These are phyloP conservation scores for Galeopterus variegatus DNA, from an alignment of 2,113 vertebrate genomes.

Conservation along the genomic window DNA sequence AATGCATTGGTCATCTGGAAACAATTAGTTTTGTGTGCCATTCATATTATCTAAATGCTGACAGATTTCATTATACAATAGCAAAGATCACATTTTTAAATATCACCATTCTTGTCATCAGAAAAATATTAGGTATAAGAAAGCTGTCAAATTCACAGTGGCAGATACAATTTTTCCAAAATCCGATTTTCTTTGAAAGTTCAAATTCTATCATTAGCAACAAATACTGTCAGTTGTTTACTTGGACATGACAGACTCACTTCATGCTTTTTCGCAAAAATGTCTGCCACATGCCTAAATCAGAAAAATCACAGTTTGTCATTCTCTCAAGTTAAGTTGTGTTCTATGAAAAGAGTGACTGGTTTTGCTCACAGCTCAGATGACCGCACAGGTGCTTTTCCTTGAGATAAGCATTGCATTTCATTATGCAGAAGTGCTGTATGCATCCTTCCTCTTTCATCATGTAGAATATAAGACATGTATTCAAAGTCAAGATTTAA, in stretches of 20 bases:
- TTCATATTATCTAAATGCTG: not conserved
- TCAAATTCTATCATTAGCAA: constrained; percentile 33
- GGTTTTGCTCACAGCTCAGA: not conserved
- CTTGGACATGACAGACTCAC: not conserved
- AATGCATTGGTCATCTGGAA: not conserved
- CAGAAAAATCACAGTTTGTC: not conserved
- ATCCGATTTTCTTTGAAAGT: constrained; percentile 56
- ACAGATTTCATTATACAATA: constrained; percentile 33
- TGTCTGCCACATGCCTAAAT: not conserved
- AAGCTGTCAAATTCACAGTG: constrained; percentile 20
- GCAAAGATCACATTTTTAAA: not conserved
- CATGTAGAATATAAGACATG: not conserved
- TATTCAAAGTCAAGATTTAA: not conserved
- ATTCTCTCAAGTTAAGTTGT: not conserved
- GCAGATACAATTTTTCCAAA: not conserved
- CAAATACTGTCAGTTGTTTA: constrained; percentile 45
- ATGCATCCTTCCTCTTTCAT: not conserved
- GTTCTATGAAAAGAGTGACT: not conserved
- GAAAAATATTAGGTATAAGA: not conserved
- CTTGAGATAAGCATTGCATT: not conserved
- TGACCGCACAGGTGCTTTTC: not conserved
- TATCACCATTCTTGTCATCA: constrained; percentile 21
- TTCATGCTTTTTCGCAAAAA: constrained; percentile 44
- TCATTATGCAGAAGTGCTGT: not conserved
- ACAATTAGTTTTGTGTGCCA: not conserved